These are phyloP conservation scores for Pelecanoides urinatrix DNA, from an alignment of 2,113 vertebrate genomes.

Conservation along the genomic window DNA sequence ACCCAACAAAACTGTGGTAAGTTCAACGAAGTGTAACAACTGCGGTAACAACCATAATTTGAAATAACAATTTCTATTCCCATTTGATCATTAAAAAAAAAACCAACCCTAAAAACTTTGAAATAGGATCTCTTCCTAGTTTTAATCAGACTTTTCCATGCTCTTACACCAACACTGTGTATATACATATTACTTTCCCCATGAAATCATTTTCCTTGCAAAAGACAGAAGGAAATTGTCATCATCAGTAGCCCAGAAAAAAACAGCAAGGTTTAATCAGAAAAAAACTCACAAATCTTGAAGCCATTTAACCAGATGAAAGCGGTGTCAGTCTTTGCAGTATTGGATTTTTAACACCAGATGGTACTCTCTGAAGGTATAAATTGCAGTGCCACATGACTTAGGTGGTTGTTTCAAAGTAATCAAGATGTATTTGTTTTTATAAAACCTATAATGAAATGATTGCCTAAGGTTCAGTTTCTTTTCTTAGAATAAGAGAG, in stretches of 20 bases:
- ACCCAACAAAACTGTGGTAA: fast-evolving
- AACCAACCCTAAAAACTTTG: not conserved
- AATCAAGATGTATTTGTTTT: not conserved
- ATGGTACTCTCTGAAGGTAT: not conserved
- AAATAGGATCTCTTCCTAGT: not conserved
- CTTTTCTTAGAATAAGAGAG: not conserved
- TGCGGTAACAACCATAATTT: not conserved
- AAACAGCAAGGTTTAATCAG: not conserved
- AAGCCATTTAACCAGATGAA: not conserved
- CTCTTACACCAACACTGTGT: not conserved
- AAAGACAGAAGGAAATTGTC: not conserved
- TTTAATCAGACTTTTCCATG: not conserved
- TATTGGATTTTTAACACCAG: not conserved
- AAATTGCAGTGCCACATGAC: not conserved
- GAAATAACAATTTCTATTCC: not conserved
- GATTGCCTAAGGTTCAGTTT: not conserved
- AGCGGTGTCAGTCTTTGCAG: not conserved
- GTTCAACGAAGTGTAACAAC: not conserved
- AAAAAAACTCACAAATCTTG: not conserved
- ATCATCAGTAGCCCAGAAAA: not conserved
- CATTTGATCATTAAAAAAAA: not conserved
- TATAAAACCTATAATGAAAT: not conserved
- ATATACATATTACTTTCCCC: not conserved
- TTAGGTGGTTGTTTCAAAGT: not conserved
- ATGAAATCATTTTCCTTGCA: not conserved